Percentiles rank a stretch among this genome's conserved stretches.
Conservation (phyloP, 2,113 vertebrate genomes). For the Lagopus leucura region DNA sequence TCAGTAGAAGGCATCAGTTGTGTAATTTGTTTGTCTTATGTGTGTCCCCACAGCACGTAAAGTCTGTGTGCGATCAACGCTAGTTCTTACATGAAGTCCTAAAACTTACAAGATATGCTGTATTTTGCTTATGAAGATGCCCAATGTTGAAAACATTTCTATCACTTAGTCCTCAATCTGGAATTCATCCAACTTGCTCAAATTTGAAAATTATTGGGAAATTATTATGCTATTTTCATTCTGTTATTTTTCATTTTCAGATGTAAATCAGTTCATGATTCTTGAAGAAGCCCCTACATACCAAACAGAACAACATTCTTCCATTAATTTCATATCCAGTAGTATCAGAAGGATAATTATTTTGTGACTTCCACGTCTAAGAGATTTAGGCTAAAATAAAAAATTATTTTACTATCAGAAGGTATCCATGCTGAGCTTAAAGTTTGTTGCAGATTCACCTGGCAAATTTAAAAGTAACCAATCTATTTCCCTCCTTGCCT, state of each 20-base stretch:
- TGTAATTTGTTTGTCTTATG: background rate
- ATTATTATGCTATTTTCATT: background rate
- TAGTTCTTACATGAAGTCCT: background rate
- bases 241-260: constrained; percentile 1
- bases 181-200: background rate
- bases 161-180: background rate
- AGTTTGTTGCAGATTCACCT: background rate
- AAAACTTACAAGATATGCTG: background rate
- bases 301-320: background rate
- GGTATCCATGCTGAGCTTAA: background rate
- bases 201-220: background rate
- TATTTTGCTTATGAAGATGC: background rate
- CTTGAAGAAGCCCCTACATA: background rate
- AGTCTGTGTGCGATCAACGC: background rate
- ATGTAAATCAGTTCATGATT: background rate
- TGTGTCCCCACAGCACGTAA: background rate
- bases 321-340: background rate
- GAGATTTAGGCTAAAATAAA: background rate
- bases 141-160: background rate
- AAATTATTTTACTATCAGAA: background rate
- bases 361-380: background rate
- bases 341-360: background rate
- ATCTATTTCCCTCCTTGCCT: background rate
- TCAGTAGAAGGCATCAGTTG: background rate
- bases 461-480: background rate